These are phyloP conservation scores for Fopius arisanus DNA, from an alignment of 1,140 invertebrate species.

Conservation along the genomic window DNA sequence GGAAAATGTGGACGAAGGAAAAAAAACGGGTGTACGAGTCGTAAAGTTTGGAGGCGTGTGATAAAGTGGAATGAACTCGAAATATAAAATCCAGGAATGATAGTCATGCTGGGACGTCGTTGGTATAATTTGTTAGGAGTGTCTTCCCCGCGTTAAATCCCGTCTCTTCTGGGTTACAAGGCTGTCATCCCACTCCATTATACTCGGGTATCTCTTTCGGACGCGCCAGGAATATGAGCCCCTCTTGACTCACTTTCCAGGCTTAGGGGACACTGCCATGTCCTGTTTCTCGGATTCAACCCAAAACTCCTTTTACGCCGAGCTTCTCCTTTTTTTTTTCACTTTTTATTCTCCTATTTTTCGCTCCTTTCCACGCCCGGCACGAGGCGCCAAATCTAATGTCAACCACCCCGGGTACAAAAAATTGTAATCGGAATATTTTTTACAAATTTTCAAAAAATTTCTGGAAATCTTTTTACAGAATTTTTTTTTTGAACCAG, in stretches of 20 bases:
- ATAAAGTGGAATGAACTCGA: neutral
- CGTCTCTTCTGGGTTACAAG: slow-evolving; percentile 15
- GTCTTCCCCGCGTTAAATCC: slow-evolving; percentile 8
- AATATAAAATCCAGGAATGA: slow-evolving; percentile 13
- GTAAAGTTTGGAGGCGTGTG: neutral
- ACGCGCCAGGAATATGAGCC: slow-evolving; percentile 46
- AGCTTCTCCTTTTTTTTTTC: slow-evolving; percentile 25
- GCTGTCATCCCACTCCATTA: slow-evolving; percentile 30
- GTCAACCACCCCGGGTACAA: slow-evolving; percentile 5
- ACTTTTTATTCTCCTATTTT: slow-evolving; percentile 10
- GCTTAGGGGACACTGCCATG: slow-evolving; percentile 21
- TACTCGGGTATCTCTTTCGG: slow-evolving; percentile 38
- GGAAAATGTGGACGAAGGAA: neutral
- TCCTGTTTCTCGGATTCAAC: slow-evolving; percentile 40
- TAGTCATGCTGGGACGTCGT: slow-evolving; percentile 15
- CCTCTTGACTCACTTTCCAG: slow-evolving; percentile 18
- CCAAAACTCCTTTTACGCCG: slow-evolving; percentile 38
- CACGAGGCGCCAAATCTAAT: slow-evolving; percentile 31
- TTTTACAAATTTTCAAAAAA: too few relatives aligned
- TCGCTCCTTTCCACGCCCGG: neutral
- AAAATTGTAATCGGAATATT: neutral
- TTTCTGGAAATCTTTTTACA: too few relatives aligned
- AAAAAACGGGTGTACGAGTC: neutral
- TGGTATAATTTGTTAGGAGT: slow-evolving; percentile 23
- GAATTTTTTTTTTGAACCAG: too few relatives aligned